phyloP scores from a whole-genome alignment of 2,888 invertebrate genomes.

The Therioaphis trifolii region DNA sequence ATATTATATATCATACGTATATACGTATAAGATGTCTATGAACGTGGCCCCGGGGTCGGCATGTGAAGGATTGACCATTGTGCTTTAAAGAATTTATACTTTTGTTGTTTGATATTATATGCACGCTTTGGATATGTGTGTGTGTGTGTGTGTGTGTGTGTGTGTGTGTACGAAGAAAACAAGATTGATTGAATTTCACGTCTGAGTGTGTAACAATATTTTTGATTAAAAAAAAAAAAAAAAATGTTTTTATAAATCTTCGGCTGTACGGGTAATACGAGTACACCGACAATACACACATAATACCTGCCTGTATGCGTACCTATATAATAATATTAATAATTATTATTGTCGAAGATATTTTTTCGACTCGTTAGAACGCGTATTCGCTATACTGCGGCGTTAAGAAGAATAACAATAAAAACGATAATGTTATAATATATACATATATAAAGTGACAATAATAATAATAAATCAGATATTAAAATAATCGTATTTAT shows the following conservation, averaged over 20 bases:
- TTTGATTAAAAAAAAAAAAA: slow-evolving; percentile 31
- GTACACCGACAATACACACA: too few relatives aligned
- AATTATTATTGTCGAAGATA: too few relatives aligned
- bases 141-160: background rate
- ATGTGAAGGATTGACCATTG: slow-evolving; percentile 58
- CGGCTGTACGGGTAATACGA: background rate
- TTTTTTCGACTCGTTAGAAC: too few relatives aligned
- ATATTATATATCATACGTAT: too few relatives aligned
- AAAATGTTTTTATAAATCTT: slow-evolving; percentile 23
- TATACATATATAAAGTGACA: too few relatives aligned
- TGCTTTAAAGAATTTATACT: slow-evolving; percentile 52
- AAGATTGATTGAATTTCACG: slow-evolving; percentile 53
- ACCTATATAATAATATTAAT: background rate
- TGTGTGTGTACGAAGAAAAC: background rate
- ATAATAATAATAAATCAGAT: too few relatives aligned
- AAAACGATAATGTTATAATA: too few relatives aligned
- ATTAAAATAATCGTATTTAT: too few relatives aligned
- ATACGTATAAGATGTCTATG: background rate
- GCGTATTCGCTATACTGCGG: too few relatives aligned
- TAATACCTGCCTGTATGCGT: too few relatives aligned
- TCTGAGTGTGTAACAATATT: slow-evolving; percentile 20
- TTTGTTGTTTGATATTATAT: slow-evolving; percentile 43
- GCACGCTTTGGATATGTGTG: background rate
- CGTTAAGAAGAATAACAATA: too few relatives aligned
- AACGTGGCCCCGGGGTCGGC: slow-evolving; percentile 54